phyloP scores from a whole-genome alignment of 2,797 vertebrate species.

The Podarcis lilfordi region DNA sequence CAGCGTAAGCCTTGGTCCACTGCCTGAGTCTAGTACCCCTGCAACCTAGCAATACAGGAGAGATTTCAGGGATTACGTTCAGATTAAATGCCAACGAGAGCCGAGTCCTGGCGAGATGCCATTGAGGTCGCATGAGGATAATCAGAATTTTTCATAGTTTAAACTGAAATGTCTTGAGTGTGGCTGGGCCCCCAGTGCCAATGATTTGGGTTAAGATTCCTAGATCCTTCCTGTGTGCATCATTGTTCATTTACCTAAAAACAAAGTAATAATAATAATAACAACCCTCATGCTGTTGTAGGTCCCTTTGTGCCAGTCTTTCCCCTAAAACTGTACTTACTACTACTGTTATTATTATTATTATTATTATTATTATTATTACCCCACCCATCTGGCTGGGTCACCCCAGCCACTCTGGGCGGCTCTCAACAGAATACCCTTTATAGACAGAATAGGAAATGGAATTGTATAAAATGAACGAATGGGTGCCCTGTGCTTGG shows the following conservation, averaged over 20 bases:
- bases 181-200: neutral
- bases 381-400: too few species aligned
- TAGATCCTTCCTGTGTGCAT: neutral
- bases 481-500: too few species aligned
- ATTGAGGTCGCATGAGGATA: slow-evolving; percentile 57
- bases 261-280: too few species aligned
- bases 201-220: slow-evolving; percentile 28
- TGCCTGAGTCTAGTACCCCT: slow-evolving; percentile 39
- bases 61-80: slow-evolving; percentile 69
- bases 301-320: neutral
- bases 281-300: neutral
- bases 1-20: neutral
- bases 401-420: too few species aligned
- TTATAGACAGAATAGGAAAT: too few species aligned
- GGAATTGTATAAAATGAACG: too few species aligned
- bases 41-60: slow-evolving; percentile 49
- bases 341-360: too few species aligned
- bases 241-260: neutral
- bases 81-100: slow-evolving; percentile 69
- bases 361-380: too few species aligned
- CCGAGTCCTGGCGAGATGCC: slow-evolving; percentile 28
- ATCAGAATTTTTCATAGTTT: slow-evolving; percentile 22
- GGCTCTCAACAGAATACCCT: too few species aligned
- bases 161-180: slow-evolving; percentile 46
- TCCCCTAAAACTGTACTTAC: neutral